phyloP scores from a whole-genome alignment of 2,797 vertebrate genomes.

The Momotus momota region DNA sequence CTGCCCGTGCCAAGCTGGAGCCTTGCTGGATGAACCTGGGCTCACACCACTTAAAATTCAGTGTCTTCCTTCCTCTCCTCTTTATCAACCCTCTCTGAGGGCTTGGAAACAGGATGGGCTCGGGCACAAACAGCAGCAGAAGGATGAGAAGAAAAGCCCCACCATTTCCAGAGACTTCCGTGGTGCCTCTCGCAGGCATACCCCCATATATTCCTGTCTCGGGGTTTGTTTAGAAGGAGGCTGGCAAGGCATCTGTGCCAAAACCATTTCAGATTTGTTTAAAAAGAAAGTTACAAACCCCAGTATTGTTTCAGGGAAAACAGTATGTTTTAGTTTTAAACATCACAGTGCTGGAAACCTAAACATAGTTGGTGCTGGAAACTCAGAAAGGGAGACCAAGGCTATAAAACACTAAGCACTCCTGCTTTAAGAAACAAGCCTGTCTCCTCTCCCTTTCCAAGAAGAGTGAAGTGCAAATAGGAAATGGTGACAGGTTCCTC shows the following conservation, averaged over 20 bases:
- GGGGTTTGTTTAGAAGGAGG: not conserved
- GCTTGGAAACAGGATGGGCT: not conserved
- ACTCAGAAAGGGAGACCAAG: constrained; percentile 25
- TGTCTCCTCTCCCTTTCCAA: constrained; percentile 28
- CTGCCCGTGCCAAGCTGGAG: not conserved
- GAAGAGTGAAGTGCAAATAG: constrained; percentile 54
- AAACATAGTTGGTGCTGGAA: constrained; percentile 53
- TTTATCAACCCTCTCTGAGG: not conserved
- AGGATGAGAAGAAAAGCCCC: not conserved
- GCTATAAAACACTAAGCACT: not conserved
- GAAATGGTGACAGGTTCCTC: constrained; percentile 62
- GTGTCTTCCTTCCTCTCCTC: constrained; percentile 27
- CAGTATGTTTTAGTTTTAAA: constrained; percentile 48
- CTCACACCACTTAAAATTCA: constrained; percentile 2
- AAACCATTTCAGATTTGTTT: constrained; percentile 60
- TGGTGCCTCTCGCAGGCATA: not conserved
- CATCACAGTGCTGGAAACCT: constrained; percentile 49
- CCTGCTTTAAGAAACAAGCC: not conserved
- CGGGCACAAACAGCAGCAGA: not conserved
- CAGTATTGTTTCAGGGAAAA: constrained; percentile 62
- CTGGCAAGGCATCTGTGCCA: constrained; percentile 26
- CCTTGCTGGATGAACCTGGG: constrained; percentile 1
- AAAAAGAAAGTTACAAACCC: constrained; percentile 60
- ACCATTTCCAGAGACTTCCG: not conserved
- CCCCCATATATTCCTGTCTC: not conserved